Percentiles rank a stretch among this genome's conserved stretches.
Evolutionary conservation across 2,797 vertebrate species (phyloP).

Genomic region (Molossus alvarezi): DNA sequence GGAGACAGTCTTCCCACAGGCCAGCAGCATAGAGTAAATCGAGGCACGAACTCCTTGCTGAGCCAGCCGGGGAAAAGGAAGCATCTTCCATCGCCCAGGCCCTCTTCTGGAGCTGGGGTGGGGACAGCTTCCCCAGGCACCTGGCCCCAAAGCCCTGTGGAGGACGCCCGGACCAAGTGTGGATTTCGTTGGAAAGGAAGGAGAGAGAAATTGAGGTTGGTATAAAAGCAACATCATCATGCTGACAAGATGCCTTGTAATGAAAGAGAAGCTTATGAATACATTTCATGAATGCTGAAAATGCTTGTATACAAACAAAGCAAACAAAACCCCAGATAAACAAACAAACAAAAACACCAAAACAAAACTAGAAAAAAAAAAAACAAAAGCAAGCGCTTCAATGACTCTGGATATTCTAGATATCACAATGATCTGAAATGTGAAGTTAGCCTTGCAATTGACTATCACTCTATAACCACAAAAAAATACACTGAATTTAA

Average conservation of each 20-base stretch:
- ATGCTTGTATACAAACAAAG: neutral
- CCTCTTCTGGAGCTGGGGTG: neutral
- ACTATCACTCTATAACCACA: neutral
- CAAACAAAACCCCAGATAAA: neutral
- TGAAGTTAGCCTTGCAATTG: conserved; percentile 4
- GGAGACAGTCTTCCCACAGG: neutral
- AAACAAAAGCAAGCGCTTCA: neutral
- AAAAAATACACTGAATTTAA: conserved; percentile 20
- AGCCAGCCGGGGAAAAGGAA: neutral
- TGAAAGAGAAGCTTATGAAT: neutral
- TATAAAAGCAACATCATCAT: neutral
- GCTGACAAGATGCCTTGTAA: neutral
- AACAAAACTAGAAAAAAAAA: neutral
- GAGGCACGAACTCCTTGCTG: neutral
- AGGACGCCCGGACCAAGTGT: neutral
- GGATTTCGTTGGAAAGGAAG: neutral
- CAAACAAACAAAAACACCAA: neutral
- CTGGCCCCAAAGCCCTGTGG: neutral
- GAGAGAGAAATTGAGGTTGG: neutral
- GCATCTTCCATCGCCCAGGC: neutral
- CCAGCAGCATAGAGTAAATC: neutral
- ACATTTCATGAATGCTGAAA: neutral
- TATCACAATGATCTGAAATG: neutral
- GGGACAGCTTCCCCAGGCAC: neutral
- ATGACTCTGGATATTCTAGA: neutral